Evolutionary conservation across 2,113 vertebrate species (phyloP), one percentile per base, ranked within the genome.

Genomic region (cattle (Bos taurus)): DNA sequence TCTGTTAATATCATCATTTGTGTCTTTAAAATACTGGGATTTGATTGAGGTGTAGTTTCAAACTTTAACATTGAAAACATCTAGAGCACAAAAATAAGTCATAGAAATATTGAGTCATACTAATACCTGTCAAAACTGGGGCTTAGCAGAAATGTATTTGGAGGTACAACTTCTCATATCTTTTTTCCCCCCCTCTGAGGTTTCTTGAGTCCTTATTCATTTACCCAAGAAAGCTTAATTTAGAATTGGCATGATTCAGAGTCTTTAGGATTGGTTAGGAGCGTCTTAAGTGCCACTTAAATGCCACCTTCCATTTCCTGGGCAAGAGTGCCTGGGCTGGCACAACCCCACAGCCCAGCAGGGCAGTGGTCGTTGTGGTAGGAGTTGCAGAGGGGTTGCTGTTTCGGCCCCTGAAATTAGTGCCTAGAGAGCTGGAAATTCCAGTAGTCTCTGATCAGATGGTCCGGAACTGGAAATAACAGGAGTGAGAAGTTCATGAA

Each of bases 291-390:
- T 97, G 62, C 95, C 92, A 91, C 96, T 98, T 98, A 98, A 98
- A 95, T 97, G 98, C 97, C 98, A 98, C 98, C 95, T 98, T 97
- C 96, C 93, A 91, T 93, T 98, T 98, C 98, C 98, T 98, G 97
- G 96, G 96, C 97, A 97, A 95, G 94, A 98, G 98, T 97, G 97
- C 94, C 91, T 93, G 93, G 91, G 94, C 93, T 98, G 98, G 98
- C 97, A 97, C 88, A 86, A 40, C 83, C 95, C 95, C 98, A 93
- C 82, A 95, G 77, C 85, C 95, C 97, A 96, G 95, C 95, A 93
- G 89, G 95, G 89, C 85, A 96, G 94, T 23, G 8, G 93, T 40
- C 74, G 82, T 93, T 98, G 94, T 88, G 98, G 97, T 95, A 87
- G 91, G 88, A 95, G 78, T 57, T 95, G 64, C 84, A 48, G 54